phyloP scores from a whole-genome alignment of 2,113 vertebrate genomes.

The Campylomormyrus numenius region DNA sequence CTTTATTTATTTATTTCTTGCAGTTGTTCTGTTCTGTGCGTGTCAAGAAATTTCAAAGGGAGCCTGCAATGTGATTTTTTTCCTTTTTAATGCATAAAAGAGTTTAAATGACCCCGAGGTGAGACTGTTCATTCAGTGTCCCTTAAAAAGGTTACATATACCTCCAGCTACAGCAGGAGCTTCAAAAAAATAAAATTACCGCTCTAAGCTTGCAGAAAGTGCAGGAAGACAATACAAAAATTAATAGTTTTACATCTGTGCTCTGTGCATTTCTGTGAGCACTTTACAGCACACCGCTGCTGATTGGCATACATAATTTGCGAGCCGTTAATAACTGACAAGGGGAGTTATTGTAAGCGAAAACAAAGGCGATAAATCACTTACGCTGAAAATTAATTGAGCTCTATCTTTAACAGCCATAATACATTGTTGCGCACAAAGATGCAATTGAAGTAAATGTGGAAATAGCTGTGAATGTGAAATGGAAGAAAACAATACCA shows the following conservation, averaged over 20 bases:
- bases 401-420: neutral
- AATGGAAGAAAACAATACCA: neutral
- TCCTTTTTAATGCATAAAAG: neutral
- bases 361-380: neutral
- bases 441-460: neutral
- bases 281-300: neutral
- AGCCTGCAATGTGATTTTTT: neutral
- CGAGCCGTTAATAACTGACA: conserved; percentile 11
- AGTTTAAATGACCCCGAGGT: neutral
- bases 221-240: neutral
- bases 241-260: neutral
- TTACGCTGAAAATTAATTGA: conserved; percentile 11
- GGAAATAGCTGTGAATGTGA: neutral
- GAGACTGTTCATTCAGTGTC: neutral
- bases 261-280: neutral
- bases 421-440: neutral
- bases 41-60: neutral
- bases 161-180: neutral
- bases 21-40: neutral
- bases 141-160: neutral
- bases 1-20: neutral
- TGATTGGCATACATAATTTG: conserved; percentile 6
- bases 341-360: neutral
- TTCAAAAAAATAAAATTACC: neutral
- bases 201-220: neutral